Conservation (phyloP, 2,797 vertebrate species). For the Dryobates pubescens region DNA sequence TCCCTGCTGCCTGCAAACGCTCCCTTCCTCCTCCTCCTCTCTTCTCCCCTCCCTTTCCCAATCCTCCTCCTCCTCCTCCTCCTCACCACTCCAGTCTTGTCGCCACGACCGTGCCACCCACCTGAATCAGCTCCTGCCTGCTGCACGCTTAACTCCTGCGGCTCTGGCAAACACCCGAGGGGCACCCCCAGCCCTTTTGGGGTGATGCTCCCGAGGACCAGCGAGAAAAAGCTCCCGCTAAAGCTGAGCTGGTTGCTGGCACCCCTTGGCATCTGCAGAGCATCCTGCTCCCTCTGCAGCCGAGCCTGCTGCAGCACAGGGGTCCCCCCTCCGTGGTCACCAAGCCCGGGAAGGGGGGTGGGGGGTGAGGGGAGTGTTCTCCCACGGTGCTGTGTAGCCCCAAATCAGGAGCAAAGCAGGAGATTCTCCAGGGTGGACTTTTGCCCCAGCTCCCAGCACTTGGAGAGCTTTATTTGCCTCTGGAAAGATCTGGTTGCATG, state of each 20-base stretch:
- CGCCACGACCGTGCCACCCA: constrained; percentile 63
- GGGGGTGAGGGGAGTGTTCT: not conserved
- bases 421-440: accelerated
- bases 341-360: accelerated
- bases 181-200: not conserved
- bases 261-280: not conserved
- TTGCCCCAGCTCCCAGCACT: accelerated
- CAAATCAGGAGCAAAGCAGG: accelerated
- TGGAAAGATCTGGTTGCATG: accelerated
- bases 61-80: constrained; percentile 53
- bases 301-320: not conserved
- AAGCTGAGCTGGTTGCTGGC: not conserved
- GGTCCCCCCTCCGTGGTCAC: not conserved
- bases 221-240: not conserved
- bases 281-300: not conserved
- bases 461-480: not conserved
- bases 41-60: constrained; percentile 21
- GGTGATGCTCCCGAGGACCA: not conserved
- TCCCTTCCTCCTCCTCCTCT: not conserved
- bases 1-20: not conserved
- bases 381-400: accelerated
- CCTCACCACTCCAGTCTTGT: constrained; percentile 23
- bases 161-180: not conserved
- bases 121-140: constrained; percentile 45
- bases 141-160: constrained; percentile 48